Percentiles rank a stretch among this genome's conserved stretches.
Conservation (phyloP, 2,888 invertebrate genomes). For the Catotricha subobsoleta region DNA sequence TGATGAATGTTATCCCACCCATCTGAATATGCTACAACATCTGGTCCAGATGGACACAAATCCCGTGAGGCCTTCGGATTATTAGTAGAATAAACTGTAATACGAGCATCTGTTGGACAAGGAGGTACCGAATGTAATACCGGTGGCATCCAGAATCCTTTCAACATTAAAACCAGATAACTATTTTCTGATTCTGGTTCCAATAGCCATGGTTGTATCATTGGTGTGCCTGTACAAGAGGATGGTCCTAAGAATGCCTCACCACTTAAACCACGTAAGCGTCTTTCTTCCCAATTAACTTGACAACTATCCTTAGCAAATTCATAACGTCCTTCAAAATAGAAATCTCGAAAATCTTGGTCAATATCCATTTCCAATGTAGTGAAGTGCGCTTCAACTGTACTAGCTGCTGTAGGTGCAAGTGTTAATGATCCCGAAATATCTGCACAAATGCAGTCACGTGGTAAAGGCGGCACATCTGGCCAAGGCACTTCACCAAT, state of each 20-base stretch:
- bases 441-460: conserved; percentile 58
- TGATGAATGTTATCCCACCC: conserved; percentile 38
- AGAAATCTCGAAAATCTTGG: conserved; percentile 61
- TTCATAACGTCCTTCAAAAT: conserved; percentile 57
- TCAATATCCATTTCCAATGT: conserved; percentile 64
- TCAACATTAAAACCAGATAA: conserved; percentile 52
- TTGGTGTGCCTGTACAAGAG: conserved; percentile 23
- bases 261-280: conserved; percentile 51
- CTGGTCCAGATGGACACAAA: conserved; percentile 41
- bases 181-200: conserved; percentile 52
- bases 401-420: conserved; percentile 47
- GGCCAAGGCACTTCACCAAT: conserved; percentile 54
- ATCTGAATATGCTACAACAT: conserved; percentile 51
- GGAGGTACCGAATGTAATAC: conserved; percentile 22
- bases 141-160: conserved; percentile 39
- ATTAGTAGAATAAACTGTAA: conserved; percentile 40
- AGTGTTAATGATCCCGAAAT: conserved; percentile 44
- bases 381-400: conserved; percentile 54
- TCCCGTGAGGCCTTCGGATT: conserved; percentile 17
- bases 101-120: conserved; percentile 51
- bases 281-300: conserved; percentile 44
- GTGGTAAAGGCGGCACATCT: conserved; percentile 39
- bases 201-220: conserved; percentile 54
- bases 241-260: conserved; percentile 51
- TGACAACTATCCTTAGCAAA: conserved; percentile 40